These are phyloP conservation scores for Buphagus erythrorhynchus DNA, from an alignment of 2,797 vertebrate genomes.

Conservation along the genomic window DNA sequence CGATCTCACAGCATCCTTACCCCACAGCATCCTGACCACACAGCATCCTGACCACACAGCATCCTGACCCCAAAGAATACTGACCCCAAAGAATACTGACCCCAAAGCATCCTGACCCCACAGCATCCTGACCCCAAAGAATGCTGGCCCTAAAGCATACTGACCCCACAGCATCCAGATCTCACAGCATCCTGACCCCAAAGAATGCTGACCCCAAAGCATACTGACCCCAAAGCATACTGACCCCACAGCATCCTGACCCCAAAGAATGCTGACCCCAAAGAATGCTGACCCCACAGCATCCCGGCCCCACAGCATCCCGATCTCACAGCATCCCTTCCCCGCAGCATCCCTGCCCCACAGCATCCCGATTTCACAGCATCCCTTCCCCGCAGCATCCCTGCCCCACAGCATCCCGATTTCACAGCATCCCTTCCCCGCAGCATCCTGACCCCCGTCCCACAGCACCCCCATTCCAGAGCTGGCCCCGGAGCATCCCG, in stretches of 20 bases:
- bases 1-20: rapidly evolving
- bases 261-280: too few species aligned
- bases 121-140: too few species aligned
- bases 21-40: rapidly evolving
- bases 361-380: neutral
- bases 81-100: rapidly evolving
- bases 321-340: rapidly evolving
- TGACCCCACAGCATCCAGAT: too few species aligned
- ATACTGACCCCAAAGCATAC: neutral
- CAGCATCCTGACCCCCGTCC: too few species aligned
- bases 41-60: rapidly evolving
- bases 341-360: too few species aligned
- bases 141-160: too few species aligned
- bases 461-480: neutral
- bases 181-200: rapidly evolving
- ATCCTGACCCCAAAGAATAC: rapidly evolving
- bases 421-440: too few species aligned
- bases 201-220: too few species aligned
- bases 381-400: too few species aligned
- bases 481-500: rapidly evolving
- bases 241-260: rapidly evolving
- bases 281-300: neutral
- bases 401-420: neutral
- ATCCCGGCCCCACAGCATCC: neutral
- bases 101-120: too few species aligned